phyloP scores from a whole-genome alignment of 1,140 invertebrate species.

The Sitophilus oryzae region DNA sequence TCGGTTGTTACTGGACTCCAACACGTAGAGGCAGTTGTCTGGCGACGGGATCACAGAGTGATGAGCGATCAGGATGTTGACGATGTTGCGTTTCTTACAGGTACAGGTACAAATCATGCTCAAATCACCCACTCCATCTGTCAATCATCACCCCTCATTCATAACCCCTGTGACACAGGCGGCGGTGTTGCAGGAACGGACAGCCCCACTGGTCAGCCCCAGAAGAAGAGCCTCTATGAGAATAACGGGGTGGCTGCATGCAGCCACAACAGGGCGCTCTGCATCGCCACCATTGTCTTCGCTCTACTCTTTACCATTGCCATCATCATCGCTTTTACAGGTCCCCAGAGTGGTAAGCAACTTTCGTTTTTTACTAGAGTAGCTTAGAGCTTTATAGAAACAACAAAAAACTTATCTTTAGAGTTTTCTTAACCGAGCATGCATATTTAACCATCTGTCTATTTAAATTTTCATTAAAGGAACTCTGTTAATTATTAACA shows the following conservation, averaged over 20 bases:
- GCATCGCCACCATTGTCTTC: constrained; percentile 71
- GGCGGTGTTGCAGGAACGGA: constrained; percentile 55
- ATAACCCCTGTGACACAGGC: constrained; percentile 42
- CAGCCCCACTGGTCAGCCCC: constrained; percentile 54
- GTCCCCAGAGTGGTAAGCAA: constrained; percentile 63
- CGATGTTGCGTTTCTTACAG: constrained; percentile 87
- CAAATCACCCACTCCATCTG: constrained; percentile 40
- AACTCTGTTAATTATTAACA: too few relatives aligned
- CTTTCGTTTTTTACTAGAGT: not conserved
- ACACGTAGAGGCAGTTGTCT: constrained; percentile 45
- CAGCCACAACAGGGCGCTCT: constrained; percentile 76
- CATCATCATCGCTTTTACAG: constrained; percentile 82
- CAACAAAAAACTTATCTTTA: too few relatives aligned
- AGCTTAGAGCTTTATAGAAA: too few relatives aligned
- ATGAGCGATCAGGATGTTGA: constrained; percentile 88
- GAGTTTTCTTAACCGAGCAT: too few relatives aligned
- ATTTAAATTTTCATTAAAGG: too few relatives aligned
- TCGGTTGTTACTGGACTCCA: constrained; percentile 42
- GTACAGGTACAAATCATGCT: constrained; percentile 58
- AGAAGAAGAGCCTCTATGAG: constrained; percentile 69
- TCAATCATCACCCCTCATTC: constrained; percentile 37
- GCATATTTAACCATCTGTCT: too few relatives aligned
- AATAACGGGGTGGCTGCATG: constrained; percentile 77
- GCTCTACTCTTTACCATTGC: constrained; percentile 74
- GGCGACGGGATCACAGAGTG: constrained; percentile 40